Base-by-base conservation (phyloP, 1,140 invertebrate genomes). In the Centruroides vittatus region DNA sequence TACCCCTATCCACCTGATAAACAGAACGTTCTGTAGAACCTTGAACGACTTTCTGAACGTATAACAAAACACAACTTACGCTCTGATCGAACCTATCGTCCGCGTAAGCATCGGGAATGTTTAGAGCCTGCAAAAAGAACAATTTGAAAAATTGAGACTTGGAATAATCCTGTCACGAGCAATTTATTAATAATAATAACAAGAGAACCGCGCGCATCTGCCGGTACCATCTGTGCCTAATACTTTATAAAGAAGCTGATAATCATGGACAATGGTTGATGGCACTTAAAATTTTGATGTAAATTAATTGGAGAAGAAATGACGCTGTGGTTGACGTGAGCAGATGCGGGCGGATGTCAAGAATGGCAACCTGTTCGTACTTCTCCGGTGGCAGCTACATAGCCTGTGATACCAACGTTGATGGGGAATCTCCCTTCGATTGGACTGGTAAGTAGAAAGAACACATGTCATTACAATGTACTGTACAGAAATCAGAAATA, bases 371-470 rank as follows among this genome's bases (percentile, higher is more conserved):
- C 23, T 23, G 23, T 51, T n/a, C 47, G 59, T 58, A 88, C 70
- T 63, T 81, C 76, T 71, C 79, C 79, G 41, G 84, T 87, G 9
- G 78, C 81, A 5, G 87, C 86, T 2, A 92, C 89, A 71, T 88
- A 82, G 1, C 89, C 89, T 4, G 86, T 85, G 68, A 93, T 88
- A 50, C 88, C 95, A 67, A 95, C 84, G 73, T 95, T 94, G 69
- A 98, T 95, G 8, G 94, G 93, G 78, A 98, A 98, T 67, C 90
- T 79, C 66, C 87, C 88, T 72, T 93, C 89, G 73, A 88, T 90
- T 47, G 89, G 89, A 54, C 64, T 65, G 10, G 6, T 57, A 62
- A 50, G 10, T 65, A 7, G 6, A 60, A 62, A 50, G 10, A 53
- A 57, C 47, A 8, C 51, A 34, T 51, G 49, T 51, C 34, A 51